These are phyloP conservation scores for Atethmia centrago DNA, from an alignment of 2,888 invertebrate genomes.

Conservation along the genomic window DNA sequence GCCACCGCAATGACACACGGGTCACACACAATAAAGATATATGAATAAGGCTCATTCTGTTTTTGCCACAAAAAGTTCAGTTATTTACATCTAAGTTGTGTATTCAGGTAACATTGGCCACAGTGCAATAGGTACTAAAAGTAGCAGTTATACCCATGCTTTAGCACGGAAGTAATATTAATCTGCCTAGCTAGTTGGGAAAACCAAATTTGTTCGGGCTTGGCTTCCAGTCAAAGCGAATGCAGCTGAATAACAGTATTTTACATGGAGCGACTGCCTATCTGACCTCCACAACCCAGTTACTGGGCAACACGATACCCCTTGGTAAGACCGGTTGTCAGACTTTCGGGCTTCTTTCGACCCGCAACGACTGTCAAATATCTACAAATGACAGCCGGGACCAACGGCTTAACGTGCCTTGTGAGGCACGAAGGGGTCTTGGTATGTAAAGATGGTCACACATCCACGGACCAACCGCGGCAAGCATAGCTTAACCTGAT, in stretches of 20 bases:
- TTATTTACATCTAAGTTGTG: background rate
- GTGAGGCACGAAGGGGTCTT: background rate
- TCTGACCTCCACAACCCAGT: background rate
- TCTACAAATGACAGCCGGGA: background rate
- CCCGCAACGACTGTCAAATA: too few species aligned
- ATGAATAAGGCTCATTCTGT: slow-evolving; percentile 4
- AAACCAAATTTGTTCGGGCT: too few species aligned
- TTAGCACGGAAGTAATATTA: background rate
- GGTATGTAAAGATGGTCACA: too few species aligned
- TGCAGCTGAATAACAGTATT: background rate
- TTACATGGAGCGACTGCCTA: background rate
- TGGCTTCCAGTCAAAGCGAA: too few species aligned
- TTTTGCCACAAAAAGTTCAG: background rate
- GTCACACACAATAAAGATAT: too few species aligned
- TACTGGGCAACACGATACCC: too few species aligned
- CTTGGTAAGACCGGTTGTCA: background rate
- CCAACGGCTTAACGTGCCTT: background rate
- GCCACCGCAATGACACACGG: slow-evolving; percentile 18
- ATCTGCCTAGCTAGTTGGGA: too few species aligned
- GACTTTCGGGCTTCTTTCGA: too few species aligned
- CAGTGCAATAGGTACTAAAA: background rate
- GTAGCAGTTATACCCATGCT: background rate
- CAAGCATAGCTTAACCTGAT: too few species aligned
- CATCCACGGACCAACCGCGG: too few species aligned
- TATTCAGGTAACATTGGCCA: background rate